Conservation (phyloP, 2,888 invertebrate genomes). For the Tenthredo mesomela region DNA sequence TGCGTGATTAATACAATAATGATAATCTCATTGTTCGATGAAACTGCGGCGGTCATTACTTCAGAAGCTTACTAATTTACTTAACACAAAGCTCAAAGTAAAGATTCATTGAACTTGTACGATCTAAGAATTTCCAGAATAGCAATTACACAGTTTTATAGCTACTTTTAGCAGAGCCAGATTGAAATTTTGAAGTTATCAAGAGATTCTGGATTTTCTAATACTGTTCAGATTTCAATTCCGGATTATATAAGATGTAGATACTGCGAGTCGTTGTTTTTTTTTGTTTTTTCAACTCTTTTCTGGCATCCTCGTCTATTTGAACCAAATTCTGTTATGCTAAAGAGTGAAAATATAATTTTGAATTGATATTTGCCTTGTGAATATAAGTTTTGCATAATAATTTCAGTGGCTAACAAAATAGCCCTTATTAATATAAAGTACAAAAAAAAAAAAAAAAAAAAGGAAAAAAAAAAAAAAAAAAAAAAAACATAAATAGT, state of each 20-base stretch:
- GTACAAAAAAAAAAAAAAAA: background rate
- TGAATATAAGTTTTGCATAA: constrained; percentile 9
- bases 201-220: background rate
- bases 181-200: background rate
- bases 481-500: background rate
- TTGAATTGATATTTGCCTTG: background rate
- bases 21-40: background rate
- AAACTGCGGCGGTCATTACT: background rate
- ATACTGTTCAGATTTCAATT: no score
- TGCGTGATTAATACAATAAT: background rate
- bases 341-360: background rate
- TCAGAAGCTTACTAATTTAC: constrained; percentile 11
- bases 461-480: background rate
- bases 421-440: constrained; percentile 25
- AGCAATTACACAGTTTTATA: background rate
- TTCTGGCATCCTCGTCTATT: background rate
- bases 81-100: background rate
- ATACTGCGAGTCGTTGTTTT: background rate
- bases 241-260: background rate
- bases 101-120: background rate
- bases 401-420: constrained; percentile 44
- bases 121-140: background rate
- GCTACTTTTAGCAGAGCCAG: background rate
- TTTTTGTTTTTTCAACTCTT: no score
- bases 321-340: background rate